Percentiles rank a stretch among this genome's conserved stretches.
Evolutionary conservation across 2,888 invertebrate species (phyloP).

Genomic region (Ormyrus labotus): DNA sequence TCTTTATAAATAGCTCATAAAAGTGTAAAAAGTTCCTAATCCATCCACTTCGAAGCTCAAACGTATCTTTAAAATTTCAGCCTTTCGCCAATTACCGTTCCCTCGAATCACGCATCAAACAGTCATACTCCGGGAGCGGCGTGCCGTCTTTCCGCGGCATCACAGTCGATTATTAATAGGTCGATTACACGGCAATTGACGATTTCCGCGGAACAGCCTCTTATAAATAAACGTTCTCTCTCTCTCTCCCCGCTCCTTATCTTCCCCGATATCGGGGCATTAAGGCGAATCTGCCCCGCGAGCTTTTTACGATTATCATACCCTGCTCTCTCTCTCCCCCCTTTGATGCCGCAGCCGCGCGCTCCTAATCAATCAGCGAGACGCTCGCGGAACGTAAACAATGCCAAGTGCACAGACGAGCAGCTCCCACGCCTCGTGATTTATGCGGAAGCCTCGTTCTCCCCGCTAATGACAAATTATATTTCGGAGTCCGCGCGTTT

Average conservation of each 20-base stretch:
- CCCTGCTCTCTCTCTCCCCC: not conserved
- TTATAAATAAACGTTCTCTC: slow-evolving; percentile 17
- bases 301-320: too few relatives aligned
- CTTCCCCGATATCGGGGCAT: too few relatives aligned
- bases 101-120: too few relatives aligned
- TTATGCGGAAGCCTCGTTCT: slow-evolving; percentile 16
- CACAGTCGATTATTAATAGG: slow-evolving; percentile 7
- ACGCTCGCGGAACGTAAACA: slow-evolving; percentile 5
- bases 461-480: slow-evolving; percentile 1
- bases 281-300: too few relatives aligned
- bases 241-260: not conserved
- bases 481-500: not conserved
- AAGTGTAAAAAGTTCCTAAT: too few relatives aligned
- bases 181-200: slow-evolving; percentile 39
- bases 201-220: slow-evolving; percentile 3
- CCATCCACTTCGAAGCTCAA: too few relatives aligned
- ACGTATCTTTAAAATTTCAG: too few relatives aligned
- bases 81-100: too few relatives aligned
- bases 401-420: slow-evolving; percentile 9
- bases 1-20: too few relatives aligned
- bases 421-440: slow-evolving; percentile 7
- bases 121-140: too few relatives aligned
- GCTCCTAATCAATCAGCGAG: not conserved
- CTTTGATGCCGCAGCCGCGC: not conserved
- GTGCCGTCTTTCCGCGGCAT: too few relatives aligned